A percentile compares a stretch with the other conserved stretches of the same genome.
phyloP scores from a whole-genome alignment of 2,113 vertebrate species.

The Chaetops frenatus region DNA sequence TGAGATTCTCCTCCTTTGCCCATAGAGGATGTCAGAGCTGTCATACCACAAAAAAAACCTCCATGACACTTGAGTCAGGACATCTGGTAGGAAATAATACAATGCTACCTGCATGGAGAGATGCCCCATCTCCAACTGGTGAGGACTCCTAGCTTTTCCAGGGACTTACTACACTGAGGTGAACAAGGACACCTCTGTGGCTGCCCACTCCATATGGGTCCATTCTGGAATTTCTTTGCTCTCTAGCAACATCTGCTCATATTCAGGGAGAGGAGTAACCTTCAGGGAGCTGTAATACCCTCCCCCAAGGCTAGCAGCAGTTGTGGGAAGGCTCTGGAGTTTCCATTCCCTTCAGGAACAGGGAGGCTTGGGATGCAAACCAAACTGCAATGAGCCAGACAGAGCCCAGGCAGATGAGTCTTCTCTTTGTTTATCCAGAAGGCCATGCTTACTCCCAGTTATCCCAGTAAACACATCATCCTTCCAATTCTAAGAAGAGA shows the following conservation, averaged over 20 bases:
- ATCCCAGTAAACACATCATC: not conserved
- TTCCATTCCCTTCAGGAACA: not conserved
- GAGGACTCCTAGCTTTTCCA: not conserved
- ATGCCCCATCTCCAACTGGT: not conserved
- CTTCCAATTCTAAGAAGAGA: not conserved
- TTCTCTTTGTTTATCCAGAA: not conserved
- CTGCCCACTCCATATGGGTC: not conserved
- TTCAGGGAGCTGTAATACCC: not conserved
- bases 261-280: not conserved
- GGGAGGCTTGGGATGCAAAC: not conserved
- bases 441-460: not conserved
- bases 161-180: not conserved
- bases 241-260: not conserved
- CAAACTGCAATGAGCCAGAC: fast-evolving
- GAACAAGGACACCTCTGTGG: not conserved
- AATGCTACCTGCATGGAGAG: not conserved
- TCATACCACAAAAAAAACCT: not conserved
- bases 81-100: not conserved
- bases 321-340: not conserved
- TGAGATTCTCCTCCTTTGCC: not conserved
- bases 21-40: not conserved
- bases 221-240: not conserved
- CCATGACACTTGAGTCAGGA: not conserved
- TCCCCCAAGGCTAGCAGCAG: not conserved
- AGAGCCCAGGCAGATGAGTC: fast-evolving